Percentiles rank a stretch among this genome's conserved stretches.
Evolutionary conservation across 2,888 invertebrate genomes (phyloP).

Genomic region (Hydroisotoma schaefferi): DNA sequence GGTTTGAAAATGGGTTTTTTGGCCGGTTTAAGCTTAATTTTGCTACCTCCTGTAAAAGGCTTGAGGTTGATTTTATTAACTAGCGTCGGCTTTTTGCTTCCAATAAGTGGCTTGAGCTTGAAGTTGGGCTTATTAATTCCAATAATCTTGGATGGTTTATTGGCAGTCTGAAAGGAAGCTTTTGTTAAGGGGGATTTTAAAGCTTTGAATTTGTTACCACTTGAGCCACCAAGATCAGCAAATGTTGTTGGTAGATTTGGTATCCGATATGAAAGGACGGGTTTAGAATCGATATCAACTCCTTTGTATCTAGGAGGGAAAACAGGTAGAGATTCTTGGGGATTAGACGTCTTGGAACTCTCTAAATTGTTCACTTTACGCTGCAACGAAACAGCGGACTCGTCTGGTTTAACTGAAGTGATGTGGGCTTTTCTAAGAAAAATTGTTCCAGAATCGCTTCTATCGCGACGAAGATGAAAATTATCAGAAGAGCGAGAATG

Average conservation of each 20-base stretch:
- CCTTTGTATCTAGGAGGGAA: constrained; percentile 3
- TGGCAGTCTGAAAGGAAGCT: too few species aligned
- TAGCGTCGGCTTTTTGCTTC: constrained; percentile 3
- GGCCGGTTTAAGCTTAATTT: constrained; percentile 14
- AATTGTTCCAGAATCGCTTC: not conserved
- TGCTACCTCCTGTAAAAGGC: not conserved
- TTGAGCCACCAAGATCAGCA: too few species aligned
- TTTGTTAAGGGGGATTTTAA: too few species aligned
- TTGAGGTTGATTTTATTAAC: constrained; percentile 12
- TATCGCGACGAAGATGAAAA: not conserved
- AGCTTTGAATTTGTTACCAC: too few species aligned
- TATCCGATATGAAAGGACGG: not conserved
- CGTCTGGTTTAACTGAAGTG: not conserved
- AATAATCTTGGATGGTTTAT: not conserved
- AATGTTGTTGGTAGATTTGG: not conserved
- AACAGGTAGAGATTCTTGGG: not conserved
- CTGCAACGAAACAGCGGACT: not conserved
- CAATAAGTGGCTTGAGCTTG: not conserved
- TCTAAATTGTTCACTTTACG: not conserved
- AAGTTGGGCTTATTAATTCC: constrained; percentile 7
- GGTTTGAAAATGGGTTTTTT: constrained; percentile 14
- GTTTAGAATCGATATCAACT: not conserved
- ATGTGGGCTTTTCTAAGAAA: constrained; percentile 4
- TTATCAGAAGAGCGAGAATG: not conserved
- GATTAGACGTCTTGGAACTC: not conserved